A percentile compares a stretch with the other conserved stretches of the same genome.
These are phyloP conservation scores for Notodonta dromedarius DNA, from an alignment of 2,888 invertebrate species.

Conservation along the genomic window DNA sequence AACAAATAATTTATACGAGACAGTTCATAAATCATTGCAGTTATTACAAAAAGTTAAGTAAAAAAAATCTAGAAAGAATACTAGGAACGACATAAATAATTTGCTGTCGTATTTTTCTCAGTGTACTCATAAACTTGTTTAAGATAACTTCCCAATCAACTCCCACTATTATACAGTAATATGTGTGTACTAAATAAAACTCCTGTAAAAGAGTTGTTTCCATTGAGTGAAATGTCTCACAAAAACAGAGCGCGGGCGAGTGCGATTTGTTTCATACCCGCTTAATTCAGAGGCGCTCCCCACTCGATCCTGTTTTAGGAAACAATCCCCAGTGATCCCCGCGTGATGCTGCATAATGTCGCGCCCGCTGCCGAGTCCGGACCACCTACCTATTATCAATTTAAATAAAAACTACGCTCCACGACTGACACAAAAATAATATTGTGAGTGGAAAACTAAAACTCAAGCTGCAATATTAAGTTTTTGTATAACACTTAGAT, in stretches of 20 bases:
- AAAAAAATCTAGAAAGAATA: too few species aligned
- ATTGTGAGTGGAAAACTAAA: constrained; percentile 11
- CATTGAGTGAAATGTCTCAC: constrained; percentile 7
- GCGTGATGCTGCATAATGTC: constrained; percentile 82
- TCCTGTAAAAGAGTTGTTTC: constrained; percentile 1
- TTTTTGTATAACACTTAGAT: too few species aligned
- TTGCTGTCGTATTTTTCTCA: too few species aligned
- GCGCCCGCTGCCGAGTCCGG: constrained; percentile 47
- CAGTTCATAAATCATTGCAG: too few species aligned
- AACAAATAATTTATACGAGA: too few species aligned
- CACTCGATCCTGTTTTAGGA: constrained; percentile 78
- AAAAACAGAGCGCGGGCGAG: constrained; percentile 13
- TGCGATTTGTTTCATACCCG: constrained; percentile 47
- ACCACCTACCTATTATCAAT: constrained; percentile 62
- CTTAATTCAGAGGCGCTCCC: constrained; percentile 68
- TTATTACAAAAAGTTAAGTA: too few species aligned
- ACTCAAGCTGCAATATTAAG: neutral
- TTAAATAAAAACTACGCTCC: constrained; percentile 57
- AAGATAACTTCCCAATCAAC: too few species aligned
- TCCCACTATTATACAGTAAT: too few species aligned
- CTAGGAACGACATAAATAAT: too few species aligned
- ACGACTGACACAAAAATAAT: constrained; percentile 29
- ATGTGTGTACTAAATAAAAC: neutral
- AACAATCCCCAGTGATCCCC: constrained; percentile 78
- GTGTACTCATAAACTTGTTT: too few species aligned